Percentiles rank a stretch among this genome's conserved stretches.
These are phyloP conservation scores for Ageneiosus marmoratus DNA, from an alignment of 2,113 vertebrate genomes.

Conservation along the genomic window DNA sequence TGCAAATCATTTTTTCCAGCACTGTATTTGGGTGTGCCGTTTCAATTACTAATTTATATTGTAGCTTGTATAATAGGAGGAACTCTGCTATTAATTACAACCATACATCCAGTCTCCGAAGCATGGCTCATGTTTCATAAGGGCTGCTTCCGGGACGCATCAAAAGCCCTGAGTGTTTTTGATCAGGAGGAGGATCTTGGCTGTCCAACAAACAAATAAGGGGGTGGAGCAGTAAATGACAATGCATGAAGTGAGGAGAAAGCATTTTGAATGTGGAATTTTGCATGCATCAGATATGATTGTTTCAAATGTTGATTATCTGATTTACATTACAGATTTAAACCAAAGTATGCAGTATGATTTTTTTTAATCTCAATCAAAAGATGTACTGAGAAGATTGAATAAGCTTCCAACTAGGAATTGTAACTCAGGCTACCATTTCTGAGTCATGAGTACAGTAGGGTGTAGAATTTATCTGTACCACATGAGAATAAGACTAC, in stretches of 20 bases:
- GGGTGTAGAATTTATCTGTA: too few relatives aligned
- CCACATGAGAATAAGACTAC: too few relatives aligned
- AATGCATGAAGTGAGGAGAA: background rate
- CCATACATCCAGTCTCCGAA: background rate
- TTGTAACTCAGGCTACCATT: background rate
- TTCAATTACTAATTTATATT: constrained; percentile 4
- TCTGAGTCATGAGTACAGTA: too few relatives aligned
- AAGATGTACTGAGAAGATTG: background rate
- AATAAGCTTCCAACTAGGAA: background rate
- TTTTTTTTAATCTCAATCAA: background rate
- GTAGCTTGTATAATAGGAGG: background rate
- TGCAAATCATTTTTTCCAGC: too few relatives aligned
- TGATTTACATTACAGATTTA: background rate
- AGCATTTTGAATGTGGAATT: background rate
- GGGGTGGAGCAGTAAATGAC: background rate
- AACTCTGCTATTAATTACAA: background rate
- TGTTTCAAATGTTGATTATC: too few relatives aligned
- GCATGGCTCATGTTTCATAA: background rate
- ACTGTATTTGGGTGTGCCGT: background rate
- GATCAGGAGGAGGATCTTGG: background rate
- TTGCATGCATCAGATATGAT: background rate
- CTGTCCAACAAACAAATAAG: background rate
- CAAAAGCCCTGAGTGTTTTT: background rate
- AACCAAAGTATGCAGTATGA: background rate
- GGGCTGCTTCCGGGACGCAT: background rate